Evolutionary conservation across 1,140 invertebrate genomes (phyloP), one percentile per base, ranked within the genome.

Genomic region (Mercenaria mercenaria): DNA sequence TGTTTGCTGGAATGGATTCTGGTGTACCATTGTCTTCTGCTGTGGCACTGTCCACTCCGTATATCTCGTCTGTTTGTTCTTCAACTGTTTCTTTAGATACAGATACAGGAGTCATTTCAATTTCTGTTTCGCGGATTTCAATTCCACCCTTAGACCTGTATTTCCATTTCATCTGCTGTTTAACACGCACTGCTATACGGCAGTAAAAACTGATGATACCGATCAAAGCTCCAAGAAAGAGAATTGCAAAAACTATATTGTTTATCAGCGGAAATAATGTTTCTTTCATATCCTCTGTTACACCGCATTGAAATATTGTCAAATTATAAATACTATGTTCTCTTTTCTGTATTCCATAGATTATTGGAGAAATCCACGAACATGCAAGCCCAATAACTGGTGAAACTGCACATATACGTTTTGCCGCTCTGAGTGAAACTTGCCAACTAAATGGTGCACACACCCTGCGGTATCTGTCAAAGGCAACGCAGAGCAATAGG

Each of bases 401-500:
- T 26, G 50, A 32, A 15, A 1, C 50, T 26, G 18, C 0, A 3
- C 67, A 74, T 1, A 52, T 26, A 26, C 18, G 18, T 37, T 34
- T 50, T 41, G 50, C 67, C 23, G 41, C 43, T 6, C 37, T 50
- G 3, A 23, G 4, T 13, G 84, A 76, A 23, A 87, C 29, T 26
- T 87, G 84, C 72, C 69, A 87, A 23, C n/a, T 34, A 23, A 76
- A 76, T 8, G 84, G 52, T 39, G 50, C 13, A 29, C 84, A 87
- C 10, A 87, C 50, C 32, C 77, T 87, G 18, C 84, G 26, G 39
- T 56, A 77, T 29, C 84, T 72, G 50, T 87, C 84, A 50, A 77
- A 56, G 0, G 84, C 84, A 8, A 87, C 50, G 0, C 29, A 23
- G 1, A 87, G 26, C 8, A 87, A 43, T 18, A 87, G 23, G 69